phyloP scores from a whole-genome alignment of 2,888 invertebrate species.

The Drosophila paucipuncta region DNA sequence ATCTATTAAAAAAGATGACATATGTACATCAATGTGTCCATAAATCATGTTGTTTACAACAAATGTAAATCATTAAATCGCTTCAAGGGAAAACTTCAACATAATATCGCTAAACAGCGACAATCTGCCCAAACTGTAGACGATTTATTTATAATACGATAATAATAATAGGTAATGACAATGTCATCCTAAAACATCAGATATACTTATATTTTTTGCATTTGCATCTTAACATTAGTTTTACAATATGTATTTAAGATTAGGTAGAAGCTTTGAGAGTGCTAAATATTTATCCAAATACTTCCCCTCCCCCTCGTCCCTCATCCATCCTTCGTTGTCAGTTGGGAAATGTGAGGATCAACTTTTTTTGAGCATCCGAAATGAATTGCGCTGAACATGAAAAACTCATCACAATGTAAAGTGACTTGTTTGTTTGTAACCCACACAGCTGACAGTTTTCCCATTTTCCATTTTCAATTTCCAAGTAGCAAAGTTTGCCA shows the following conservation, averaged over 20 bases:
- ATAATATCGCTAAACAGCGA: not conserved
- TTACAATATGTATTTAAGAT: not conserved
- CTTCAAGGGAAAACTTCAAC: not conserved
- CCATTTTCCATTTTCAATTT: constrained; percentile 2
- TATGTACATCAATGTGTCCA: not conserved
- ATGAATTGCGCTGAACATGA: constrained; percentile 26
- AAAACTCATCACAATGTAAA: constrained; percentile 26
- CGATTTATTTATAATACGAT: not conserved
- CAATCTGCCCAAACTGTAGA: not conserved
- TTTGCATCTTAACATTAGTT: not conserved
- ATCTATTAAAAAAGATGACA: constrained; percentile 1
- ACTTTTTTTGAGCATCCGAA: constrained; percentile 9
- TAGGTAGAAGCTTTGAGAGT: not conserved
- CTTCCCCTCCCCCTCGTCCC: no score
- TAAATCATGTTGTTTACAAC: not conserved
- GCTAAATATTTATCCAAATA: not conserved
- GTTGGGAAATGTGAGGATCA: not conserved
- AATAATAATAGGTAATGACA: not conserved
- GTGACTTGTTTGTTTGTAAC: not conserved
- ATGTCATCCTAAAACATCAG: not conserved
- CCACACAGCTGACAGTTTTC: constrained; percentile 13
- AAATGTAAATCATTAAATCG: not conserved
- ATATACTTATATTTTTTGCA: not conserved
- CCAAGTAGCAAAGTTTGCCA: not conserved
- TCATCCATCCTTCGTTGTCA: not conserved